A percentile compares a stretch with the other conserved stretches of the same genome.
These are phyloP conservation scores for Gnathonemus longibarbis DNA, from an alignment of 2,113 vertebrate species.

Conservation along the genomic window DNA sequence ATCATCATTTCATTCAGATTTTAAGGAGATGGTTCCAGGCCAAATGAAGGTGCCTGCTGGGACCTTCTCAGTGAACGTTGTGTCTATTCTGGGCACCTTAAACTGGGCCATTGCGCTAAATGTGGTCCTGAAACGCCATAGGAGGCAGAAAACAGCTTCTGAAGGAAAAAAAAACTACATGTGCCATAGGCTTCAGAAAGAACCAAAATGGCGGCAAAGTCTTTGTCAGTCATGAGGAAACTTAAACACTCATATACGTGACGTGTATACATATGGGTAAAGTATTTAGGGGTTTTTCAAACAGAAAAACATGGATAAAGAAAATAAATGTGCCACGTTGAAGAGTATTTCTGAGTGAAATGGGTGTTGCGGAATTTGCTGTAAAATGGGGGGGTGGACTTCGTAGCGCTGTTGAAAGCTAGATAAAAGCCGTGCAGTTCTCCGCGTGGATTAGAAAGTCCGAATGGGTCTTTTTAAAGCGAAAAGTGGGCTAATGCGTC, in stretches of 20 bases:
- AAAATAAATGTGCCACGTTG: neutral
- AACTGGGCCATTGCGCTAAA: neutral
- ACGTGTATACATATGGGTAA: neutral
- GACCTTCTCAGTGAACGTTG: neutral
- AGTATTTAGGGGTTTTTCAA: neutral
- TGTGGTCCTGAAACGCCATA: neutral
- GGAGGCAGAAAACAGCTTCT: neutral
- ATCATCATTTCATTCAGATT: neutral
- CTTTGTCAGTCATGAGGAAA: neutral
- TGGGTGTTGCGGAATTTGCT: neutral
- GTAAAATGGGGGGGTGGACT: neutral
- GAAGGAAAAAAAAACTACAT: neutral
- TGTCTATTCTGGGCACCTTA: neutral
- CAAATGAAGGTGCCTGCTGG: neutral
- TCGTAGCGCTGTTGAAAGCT: neutral
- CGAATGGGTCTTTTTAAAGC: neutral
- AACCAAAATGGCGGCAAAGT: neutral
- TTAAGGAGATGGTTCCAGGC: neutral
- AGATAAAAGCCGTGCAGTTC: neutral
- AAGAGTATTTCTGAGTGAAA: neutral
- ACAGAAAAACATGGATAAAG: neutral
- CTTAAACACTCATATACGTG: neutral
- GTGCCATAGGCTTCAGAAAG: neutral
- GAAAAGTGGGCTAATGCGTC: neutral
- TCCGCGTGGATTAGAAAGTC: neutral